These are phyloP conservation scores for Antheraea assamensis DNA, from an alignment of 2,888 invertebrate genomes.

Conservation along the genomic window DNA sequence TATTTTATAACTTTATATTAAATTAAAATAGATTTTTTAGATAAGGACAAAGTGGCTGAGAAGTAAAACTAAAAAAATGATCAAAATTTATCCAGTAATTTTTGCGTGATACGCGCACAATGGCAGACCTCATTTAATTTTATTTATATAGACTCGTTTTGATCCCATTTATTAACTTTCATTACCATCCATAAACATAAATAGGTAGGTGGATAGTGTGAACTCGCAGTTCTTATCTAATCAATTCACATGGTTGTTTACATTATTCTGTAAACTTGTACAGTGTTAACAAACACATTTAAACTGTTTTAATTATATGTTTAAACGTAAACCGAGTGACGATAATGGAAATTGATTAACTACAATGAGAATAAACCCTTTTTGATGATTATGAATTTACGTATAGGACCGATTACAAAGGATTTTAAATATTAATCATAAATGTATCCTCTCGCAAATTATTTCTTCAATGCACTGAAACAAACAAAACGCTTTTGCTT, in stretches of 20 bases:
- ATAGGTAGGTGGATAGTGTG: neutral
- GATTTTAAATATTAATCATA: neutral
- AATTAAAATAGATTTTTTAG: too few relatives aligned
- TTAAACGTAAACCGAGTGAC: neutral
- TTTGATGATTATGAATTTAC: neutral
- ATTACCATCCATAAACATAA: neutral
- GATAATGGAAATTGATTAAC: neutral
- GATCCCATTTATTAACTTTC: neutral
- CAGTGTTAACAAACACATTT: neutral
- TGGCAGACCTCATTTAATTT: too few relatives aligned
- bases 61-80: too few relatives aligned
- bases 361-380: neutral
- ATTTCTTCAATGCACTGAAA: too few relatives aligned
- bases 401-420: neutral
- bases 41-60: too few relatives aligned
- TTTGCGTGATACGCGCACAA: too few relatives aligned
- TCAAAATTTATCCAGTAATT: too few relatives aligned
- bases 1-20: too few relatives aligned
- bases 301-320: neutral
- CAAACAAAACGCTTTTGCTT: too few relatives aligned
- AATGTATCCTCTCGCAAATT: too few relatives aligned
- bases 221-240: slow-evolving; percentile 1
- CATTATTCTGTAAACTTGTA: neutral
- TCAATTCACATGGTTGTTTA: slow-evolving; percentile 6
- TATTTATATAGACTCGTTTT: neutral